Percentiles rank a stretch among this genome's conserved stretches.
phyloP scores from a whole-genome alignment of 1,140 invertebrate species.

The Megathymus violae region DNA sequence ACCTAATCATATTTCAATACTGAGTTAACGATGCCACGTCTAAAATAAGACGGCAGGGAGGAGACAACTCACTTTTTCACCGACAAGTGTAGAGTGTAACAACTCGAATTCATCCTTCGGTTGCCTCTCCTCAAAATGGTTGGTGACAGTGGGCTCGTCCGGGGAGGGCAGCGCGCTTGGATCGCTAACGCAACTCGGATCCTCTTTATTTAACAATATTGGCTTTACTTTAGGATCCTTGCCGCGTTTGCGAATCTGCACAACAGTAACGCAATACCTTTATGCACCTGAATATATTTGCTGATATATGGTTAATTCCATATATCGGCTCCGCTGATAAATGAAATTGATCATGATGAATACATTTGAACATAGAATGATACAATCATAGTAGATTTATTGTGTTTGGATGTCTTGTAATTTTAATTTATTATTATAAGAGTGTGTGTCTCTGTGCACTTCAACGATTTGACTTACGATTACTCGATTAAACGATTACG shows the following conservation, averaged over 20 bases:
- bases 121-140: constrained; percentile 91
- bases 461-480: no score
- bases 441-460: no score
- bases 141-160: constrained; percentile 65
- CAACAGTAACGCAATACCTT: constrained; percentile 36
- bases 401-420: no score
- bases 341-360: no score
- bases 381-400: no score
- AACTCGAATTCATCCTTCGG: constrained; percentile 93
- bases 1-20: not conserved
- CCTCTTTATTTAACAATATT: constrained; percentile 82
- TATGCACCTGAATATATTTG: constrained; percentile 1
- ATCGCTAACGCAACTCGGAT: constrained; percentile 82
- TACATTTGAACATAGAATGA: no score
- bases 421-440: no score
- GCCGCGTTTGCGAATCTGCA: constrained; percentile 82
- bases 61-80: constrained; percentile 78
- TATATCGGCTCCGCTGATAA: no score
- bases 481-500: no score
- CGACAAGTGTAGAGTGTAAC: constrained; percentile 67
- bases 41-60: constrained; percentile 5
- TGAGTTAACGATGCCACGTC: constrained; percentile 14
- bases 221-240: constrained; percentile 83
- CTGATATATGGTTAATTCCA: not conserved
- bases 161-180: constrained; percentile 61